phyloP scores from a whole-genome alignment of 2,888 invertebrate species.

The Mythimna pallens region DNA sequence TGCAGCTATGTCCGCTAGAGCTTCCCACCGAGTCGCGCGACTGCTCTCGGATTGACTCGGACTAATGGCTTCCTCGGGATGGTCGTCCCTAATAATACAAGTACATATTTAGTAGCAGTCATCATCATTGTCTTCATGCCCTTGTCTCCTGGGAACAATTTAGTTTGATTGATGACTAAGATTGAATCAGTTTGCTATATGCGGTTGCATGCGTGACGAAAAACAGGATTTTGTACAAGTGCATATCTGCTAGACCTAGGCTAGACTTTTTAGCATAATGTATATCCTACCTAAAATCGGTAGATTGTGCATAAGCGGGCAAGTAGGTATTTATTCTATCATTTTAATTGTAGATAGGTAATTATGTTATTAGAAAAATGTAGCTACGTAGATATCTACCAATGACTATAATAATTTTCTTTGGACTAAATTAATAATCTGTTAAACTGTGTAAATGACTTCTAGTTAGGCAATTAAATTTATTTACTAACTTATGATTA shows the following conservation, averaged over 20 bases:
- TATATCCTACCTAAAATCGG: neutral
- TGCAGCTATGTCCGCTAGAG: constrained; percentile 91
- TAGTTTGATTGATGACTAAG: neutral
- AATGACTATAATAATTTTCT: no score
- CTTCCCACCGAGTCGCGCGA: constrained; percentile 91
- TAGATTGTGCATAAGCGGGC: neutral
- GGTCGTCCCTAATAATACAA: constrained; percentile 61
- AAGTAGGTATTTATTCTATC: no score
- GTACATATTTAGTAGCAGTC: constrained; percentile 12
- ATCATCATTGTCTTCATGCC: neutral
- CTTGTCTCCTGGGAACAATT: neutral
- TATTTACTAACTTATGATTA: constrained; percentile 35
- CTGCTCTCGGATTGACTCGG: constrained; percentile 85
- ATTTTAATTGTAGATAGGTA: neutral
- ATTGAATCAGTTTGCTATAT: neutral
- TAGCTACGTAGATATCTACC: neutral
- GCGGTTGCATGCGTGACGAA: neutral
- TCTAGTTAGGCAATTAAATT: neutral
- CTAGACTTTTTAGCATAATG: neutral
- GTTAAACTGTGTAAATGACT: neutral
- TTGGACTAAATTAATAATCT: no score
- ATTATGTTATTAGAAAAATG: neutral
- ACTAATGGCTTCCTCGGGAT: constrained; percentile 72
- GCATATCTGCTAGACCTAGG: neutral
- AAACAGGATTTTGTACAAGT: neutral